Percentiles rank a stretch among this genome's conserved stretches.
These are phyloP conservation scores for Drosophila sp. DNA, from an alignment of 1,140 invertebrate genomes.

Conservation along the genomic window DNA sequence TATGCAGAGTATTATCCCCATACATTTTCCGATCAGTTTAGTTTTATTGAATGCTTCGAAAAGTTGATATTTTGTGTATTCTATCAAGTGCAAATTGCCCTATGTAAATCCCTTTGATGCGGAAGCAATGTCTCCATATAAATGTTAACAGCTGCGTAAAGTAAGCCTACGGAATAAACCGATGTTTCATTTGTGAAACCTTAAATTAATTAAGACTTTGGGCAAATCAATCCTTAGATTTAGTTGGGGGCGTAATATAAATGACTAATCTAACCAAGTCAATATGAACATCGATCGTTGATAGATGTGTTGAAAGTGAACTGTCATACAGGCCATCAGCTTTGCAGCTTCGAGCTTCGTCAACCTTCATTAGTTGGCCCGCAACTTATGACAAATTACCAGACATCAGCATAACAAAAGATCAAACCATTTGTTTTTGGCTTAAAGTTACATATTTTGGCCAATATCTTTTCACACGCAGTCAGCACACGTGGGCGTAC, in stretches of 20 bases:
- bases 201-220: background rate
- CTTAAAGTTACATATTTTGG: constrained; percentile 46
- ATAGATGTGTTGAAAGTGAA: constrained; percentile 52
- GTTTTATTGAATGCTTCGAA: background rate
- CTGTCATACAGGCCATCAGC: constrained; percentile 84
- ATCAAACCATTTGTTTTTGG: constrained; percentile 63
- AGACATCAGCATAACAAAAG: constrained; percentile 64
- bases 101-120: constrained; percentile 12
- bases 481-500: constrained; percentile 59
- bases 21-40: background rate
- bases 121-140: background rate
- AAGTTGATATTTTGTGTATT: constrained; percentile 3
- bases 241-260: background rate
- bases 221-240: no score
- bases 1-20: no score
- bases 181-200: background rate
- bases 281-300: constrained; percentile 23
- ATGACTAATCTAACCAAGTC: background rate
- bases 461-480: constrained; percentile 72
- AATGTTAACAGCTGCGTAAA: no score
- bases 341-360: constrained; percentile 16
- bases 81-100: background rate
- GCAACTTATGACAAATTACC: constrained; percentile 64
- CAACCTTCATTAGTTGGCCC: constrained; percentile 42
- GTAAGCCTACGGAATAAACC: no score